phyloP scores from a whole-genome alignment of 2,113 vertebrate species.

The Noctilio leporinus region DNA sequence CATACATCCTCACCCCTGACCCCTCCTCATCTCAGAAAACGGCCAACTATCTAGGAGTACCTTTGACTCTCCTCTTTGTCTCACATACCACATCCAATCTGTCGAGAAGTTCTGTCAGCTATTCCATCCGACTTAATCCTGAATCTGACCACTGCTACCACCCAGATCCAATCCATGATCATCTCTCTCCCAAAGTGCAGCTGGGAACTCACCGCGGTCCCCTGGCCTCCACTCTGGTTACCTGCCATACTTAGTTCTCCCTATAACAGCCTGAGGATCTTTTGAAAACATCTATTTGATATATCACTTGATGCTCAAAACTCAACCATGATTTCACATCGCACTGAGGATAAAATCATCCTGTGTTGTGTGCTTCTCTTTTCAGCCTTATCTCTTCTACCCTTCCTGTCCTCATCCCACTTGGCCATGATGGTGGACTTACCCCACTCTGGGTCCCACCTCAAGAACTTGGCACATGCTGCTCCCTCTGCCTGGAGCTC shows the following conservation, averaged over 20 bases:
- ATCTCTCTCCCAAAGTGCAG: not conserved
- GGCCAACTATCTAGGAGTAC: not conserved
- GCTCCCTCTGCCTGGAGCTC: not conserved
- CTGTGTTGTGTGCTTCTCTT: not conserved
- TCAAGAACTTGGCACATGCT: not conserved
- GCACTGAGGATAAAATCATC: not conserved
- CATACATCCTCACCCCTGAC: not conserved
- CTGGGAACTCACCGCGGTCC: not conserved
- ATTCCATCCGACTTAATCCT: not conserved
- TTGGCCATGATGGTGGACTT: not conserved
- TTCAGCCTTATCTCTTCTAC: not conserved
- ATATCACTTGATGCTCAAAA: not conserved
- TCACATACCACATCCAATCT: not conserved
- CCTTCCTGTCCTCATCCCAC: not conserved
- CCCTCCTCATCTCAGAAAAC: not conserved
- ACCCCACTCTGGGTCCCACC: not conserved
- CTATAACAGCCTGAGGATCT: not conserved
- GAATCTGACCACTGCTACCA: not conserved
- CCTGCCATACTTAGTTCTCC: not conserved
- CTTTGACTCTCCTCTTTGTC: not conserved
- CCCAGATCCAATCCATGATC: not conserved
- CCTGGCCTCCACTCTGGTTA: not conserved
- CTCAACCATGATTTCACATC: not conserved
- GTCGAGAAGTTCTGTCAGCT: not conserved
- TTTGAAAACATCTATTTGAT: not conserved